Evolutionary conservation across 2,113 vertebrate genomes (phyloP), one percentile per base, ranked within the genome.

Genomic region (Typhlomys cinereus): DNA sequence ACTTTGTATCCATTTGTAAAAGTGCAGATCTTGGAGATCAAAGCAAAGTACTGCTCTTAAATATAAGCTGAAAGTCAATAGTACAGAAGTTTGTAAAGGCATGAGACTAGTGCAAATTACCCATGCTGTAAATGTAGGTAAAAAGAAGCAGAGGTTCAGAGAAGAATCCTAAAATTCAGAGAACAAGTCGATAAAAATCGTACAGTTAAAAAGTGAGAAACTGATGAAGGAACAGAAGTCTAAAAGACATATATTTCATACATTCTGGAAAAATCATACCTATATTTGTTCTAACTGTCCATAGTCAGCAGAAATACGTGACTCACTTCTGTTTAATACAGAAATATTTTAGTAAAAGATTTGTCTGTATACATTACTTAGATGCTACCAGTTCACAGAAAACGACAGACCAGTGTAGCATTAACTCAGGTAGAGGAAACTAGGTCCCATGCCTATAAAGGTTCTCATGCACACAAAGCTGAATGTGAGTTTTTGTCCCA

Each of bases 381-480:
- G 12, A 59, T 15, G 11, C 44, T 62, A 85, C 90, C 82, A 93
- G 74, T 86, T 59, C 14, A 82, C 10, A 92, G 41, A 95, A 44
- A 69, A 31, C 88, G 61, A 71, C 41, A 20, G 20, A 87, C 15
- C 11, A 15, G 78, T 90, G 17, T 41, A 74, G 75, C 76, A 39
- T 64, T 69, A 74, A 59, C 85, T 92, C 84, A 82, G 2, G 54
- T 64, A 88, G 81, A 34, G 80, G 27, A 94, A 90, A 64, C 23
- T 80, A 70, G 69, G 18, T 86, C 82, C 57, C 25, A 81, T 14
- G 75, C 25, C 39, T 44, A 25, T 31, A 82, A 82, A 7, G 20
- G 41, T 29, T 89, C 39, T 79, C 17, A 80, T 70, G 50, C 10
- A 70, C 3, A 69, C 15, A 82, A 87, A 96, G 80, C 75, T 89